Base-by-base conservation (phyloP, 1,140 invertebrate species). In the Drosophila burlai region DNA sequence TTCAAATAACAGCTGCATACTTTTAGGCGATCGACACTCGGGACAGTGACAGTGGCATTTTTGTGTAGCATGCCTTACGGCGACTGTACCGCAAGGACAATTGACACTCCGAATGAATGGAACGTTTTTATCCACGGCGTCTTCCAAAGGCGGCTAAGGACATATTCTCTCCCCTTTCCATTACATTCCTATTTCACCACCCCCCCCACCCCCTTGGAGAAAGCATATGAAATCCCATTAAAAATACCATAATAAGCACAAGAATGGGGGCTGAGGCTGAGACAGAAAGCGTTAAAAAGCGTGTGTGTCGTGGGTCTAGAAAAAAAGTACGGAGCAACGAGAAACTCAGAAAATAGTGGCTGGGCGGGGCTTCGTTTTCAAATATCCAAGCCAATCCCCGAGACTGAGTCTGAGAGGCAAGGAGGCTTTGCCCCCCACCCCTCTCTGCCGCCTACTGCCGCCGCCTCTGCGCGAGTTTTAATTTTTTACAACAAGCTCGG, bases 341-440 rank as follows among this genome's bases (percentile, higher is more conserved):
- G 78, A 78, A 82, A 68, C 47, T 43, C 71, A 55, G 58, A 82
- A 57, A 75, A 68, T 66, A 76, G 68, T 73, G 62, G 62, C 77
- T 74, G 78, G 83, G 83, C 83, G 83, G 83, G 81, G 83, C 83
- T 81, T 80, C 74, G 62, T 68, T 73, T 55, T 52, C 50, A 62
- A 40, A 55, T 63, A 74, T 59, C 74, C 74, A 85, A 66, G 79
- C 83, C 83, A 85, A 85, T 85, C 83, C 82, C 69, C 69, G 38
- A 57, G 63, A 72, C 62, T 65, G 59, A 24, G 59, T 68, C 61
- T 65, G 54, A 65, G 43, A 68, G 54, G 59, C 55, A 26, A 58
- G 43, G 45, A 52, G 62, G 62, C 50, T 36, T 42, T 49, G 34
- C 31, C 61, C 65, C 59, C 59, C 24, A 3, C 59, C 59, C 59